Conservation (phyloP, 2,888 invertebrate species). For the Cyrtodaria siliqua region DNA sequence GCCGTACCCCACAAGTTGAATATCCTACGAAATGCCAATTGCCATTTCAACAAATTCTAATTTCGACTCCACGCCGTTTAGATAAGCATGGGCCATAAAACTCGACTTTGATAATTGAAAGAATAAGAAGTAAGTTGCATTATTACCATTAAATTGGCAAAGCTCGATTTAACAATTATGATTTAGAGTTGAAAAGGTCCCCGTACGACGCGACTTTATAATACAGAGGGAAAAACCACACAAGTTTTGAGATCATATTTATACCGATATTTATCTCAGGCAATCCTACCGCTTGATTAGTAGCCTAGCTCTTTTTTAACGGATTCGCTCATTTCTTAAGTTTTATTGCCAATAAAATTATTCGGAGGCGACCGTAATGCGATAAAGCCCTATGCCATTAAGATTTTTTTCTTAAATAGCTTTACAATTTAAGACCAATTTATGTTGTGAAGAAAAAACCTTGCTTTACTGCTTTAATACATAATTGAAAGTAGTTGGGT, state of each 20-base stretch:
- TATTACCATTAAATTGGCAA: slow-evolving; percentile 37
- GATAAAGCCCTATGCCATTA: slow-evolving; percentile 32
- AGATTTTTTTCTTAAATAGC: slow-evolving; percentile 2
- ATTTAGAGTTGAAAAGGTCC: slow-evolving; percentile 18
- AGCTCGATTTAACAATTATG: slow-evolving; percentile 30
- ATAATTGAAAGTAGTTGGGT: too few relatives aligned
- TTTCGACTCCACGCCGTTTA: slow-evolving; percentile 37
- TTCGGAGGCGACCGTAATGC: slow-evolving; percentile 34
- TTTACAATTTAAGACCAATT: too few relatives aligned
- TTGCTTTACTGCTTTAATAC: too few relatives aligned
- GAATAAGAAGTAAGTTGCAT: slow-evolving; percentile 50
- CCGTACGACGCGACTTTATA: neutral
- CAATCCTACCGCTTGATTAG: too few relatives aligned
- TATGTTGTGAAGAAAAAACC: too few relatives aligned
- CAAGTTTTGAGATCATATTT: neutral
- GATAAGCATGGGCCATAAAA: slow-evolving; percentile 41
- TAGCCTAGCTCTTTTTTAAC: neutral
- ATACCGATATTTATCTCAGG: too few relatives aligned
- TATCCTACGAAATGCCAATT: slow-evolving; percentile 32
- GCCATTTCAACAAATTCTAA: slow-evolving; percentile 42
- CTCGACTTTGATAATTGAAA: slow-evolving; percentile 49
- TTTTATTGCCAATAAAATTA: slow-evolving; percentile 53
- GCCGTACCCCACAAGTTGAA: slow-evolving; percentile 54
- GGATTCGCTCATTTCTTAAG: slow-evolving; percentile 31
- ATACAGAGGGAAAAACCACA: neutral